Base-by-base conservation (phyloP, 2,797 vertebrate genomes). In the Philypnodon macrostomus region DNA sequence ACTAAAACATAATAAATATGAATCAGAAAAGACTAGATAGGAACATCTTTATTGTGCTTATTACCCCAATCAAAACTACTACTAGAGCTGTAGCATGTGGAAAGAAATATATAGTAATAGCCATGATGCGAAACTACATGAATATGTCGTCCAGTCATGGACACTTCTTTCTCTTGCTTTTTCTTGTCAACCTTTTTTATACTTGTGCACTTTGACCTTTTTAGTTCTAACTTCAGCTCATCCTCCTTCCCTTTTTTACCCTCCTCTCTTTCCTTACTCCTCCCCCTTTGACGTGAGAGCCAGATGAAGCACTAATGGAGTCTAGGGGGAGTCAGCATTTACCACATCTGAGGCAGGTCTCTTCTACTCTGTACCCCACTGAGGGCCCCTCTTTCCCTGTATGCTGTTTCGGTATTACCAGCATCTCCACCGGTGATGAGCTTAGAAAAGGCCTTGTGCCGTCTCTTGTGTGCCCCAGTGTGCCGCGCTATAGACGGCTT, bases 251-350 rank as follows among this genome's bases (percentile, higher is more conserved):
- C 45, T 44, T 51, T 53, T 11, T 27, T 31, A 31, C 65, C 44
- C 46, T 32, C 34, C 27, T 47, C 59, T 58, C 45, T 62, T 58
- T 34, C 24, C 14, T 35, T 33, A 1, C 39, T 29, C 33, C 36
- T 18, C 53, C 30, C 48, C 47, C 46, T 46, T 63, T 48, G 64
- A 72, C 40, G 34, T 44, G 35, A 52, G 60, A 80, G 34, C 56
- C 59, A 67, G 54, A 75, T 63, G 61, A 80, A 77, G 69, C 79
- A 81, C 78, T 85, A 88, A 88, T 88, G 76, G 85, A 83, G 83
- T 81, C 85, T 80, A 72, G 36, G 40, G 88, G 87, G 86, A 88
- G 75, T 47, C 73, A 73, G 79, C 84, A 78, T 88, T 90, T 88
- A 88, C 75, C 80, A 81, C 78, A 80, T 90, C 85, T 86, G 80